Percentiles rank a stretch among this genome's conserved stretches.
Evolutionary conservation across 2,113 vertebrate species (phyloP).

Genomic region (Siniperca chuatsi): DNA sequence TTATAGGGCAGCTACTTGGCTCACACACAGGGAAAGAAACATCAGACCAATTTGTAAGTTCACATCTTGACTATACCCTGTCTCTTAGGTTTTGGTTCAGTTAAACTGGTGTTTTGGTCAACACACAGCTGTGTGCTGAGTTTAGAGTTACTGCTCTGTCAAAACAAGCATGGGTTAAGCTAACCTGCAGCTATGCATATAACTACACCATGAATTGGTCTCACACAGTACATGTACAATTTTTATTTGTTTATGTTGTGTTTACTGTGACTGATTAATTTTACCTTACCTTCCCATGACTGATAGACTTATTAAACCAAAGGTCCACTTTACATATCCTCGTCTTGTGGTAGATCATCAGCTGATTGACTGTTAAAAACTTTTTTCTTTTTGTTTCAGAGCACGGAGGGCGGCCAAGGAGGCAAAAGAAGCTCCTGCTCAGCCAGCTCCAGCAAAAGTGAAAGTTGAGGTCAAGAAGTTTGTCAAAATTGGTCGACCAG

Average conservation of each 20-base stretch:
- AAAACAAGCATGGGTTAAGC: not conserved
- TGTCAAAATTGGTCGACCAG: constrained; percentile 97
- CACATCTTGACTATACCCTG: not conserved
- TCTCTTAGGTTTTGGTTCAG: not conserved
- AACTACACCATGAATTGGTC: no score
- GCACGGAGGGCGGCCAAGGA: constrained; percentile 95
- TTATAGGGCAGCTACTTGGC: constrained; percentile 96
- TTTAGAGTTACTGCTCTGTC: not conserved
- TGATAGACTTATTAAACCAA: not conserved
- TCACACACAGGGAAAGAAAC: constrained; percentile 98
- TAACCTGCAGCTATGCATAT: not conserved
- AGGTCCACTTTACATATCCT: not conserved
- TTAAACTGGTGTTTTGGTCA: not conserved
- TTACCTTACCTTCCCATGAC: not conserved
- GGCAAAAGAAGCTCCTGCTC: constrained; percentile 96
- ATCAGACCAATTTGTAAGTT: constrained; percentile 98
- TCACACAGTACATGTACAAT: no score
- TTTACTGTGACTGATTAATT: not conserved
- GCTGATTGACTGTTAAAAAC: not conserved
- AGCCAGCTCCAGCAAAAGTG: constrained; percentile 96
- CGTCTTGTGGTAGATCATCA: not conserved
- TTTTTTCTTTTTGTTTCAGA: constrained; percentile 70
- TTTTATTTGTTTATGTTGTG: not conserved
- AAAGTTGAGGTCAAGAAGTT: constrained; percentile 99
- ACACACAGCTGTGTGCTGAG: no score